A percentile compares a stretch with the other conserved stretches of the same genome.
Evolutionary conservation across 2,113 vertebrate species (phyloP).

Genomic region (Pygoscelis adeliae): DNA sequence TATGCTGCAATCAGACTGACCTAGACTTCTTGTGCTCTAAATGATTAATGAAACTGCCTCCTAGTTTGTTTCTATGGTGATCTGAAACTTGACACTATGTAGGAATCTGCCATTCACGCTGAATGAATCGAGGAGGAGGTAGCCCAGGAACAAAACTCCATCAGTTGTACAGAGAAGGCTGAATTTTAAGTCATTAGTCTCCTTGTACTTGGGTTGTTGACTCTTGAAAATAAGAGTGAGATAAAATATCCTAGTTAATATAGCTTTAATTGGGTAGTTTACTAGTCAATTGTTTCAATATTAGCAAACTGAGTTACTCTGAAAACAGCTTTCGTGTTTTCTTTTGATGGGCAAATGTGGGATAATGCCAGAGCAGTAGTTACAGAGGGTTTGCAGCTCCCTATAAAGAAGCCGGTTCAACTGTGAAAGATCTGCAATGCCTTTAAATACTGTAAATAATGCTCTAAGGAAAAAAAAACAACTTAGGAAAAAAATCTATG

Average conservation of each 20-base stretch:
- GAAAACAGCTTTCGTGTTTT: background rate
- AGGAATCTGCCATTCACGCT: slow-evolving; percentile 94
- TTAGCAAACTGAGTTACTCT: background rate
- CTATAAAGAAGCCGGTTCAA: background rate
- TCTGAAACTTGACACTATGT: slow-evolving; percentile 92
- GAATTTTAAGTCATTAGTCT: slow-evolving; percentile 59
- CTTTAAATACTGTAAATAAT: background rate
- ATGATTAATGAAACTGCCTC: slow-evolving; percentile 99
- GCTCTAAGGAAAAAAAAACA: background rate
- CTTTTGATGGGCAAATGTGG: background rate
- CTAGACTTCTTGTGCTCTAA: slow-evolving; percentile 98
- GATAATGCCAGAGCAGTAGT: background rate
- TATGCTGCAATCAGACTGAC: slow-evolving; percentile 99
- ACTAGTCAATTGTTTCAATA: slow-evolving; percentile 24
- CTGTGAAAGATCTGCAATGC: background rate
- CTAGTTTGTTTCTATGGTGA: slow-evolving; percentile 97
- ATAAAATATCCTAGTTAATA: slow-evolving; percentile 33
- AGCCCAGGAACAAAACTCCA: slow-evolving; percentile 60
- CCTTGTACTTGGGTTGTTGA: slow-evolving; percentile 35
- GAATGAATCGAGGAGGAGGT: slow-evolving; percentile 76
- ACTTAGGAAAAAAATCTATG: background rate
- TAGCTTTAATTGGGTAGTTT: slow-evolving; percentile 28
- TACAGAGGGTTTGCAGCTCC: background rate
- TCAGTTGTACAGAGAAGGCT: slow-evolving; percentile 30
- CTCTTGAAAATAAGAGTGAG: slow-evolving; percentile 26